Evolutionary conservation across 35 echinoderm and acorn worm genomes (phyloP).

Genomic region (Strongylocentrotus purpuratus): DNA sequence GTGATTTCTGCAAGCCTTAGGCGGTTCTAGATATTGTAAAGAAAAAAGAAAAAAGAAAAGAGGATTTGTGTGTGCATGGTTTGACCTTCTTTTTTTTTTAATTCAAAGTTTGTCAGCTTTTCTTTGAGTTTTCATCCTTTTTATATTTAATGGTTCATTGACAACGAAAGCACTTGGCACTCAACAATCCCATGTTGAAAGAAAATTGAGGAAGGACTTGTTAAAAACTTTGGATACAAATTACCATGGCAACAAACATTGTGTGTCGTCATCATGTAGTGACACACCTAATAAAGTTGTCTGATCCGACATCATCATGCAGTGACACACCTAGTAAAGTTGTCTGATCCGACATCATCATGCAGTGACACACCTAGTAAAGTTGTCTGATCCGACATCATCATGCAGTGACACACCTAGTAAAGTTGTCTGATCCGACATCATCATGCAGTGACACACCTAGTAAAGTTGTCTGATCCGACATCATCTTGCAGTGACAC

Average conservation of each 20-base stretch:
- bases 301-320: too few relatives aligned
- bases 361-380: too few relatives aligned
- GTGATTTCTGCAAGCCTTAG: slow-evolving; percentile 25
- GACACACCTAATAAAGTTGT: too few relatives aligned
- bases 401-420: background rate
- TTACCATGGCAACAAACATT: background rate
- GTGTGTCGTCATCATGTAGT: background rate
- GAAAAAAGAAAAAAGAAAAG: background rate
- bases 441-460: too few relatives aligned
- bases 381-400: too few relatives aligned
- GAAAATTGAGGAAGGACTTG: background rate
- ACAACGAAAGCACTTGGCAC: background rate
- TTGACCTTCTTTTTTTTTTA: background rate
- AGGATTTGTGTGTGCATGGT: slow-evolving; percentile 15
- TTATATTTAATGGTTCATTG: background rate
- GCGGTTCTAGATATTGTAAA: background rate
- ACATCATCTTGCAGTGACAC: background rate
- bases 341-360: too few relatives aligned
- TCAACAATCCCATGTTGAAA: background rate
- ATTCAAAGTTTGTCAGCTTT: background rate
- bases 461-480: background rate
- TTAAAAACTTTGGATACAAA: background rate
- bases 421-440: background rate
- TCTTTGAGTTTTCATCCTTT: background rate
- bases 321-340: too few relatives aligned